Percentiles rank a stretch among this genome's conserved stretches.
Conservation (phyloP, 2,888 invertebrate genomes). For the Tanypteryx hageni region DNA sequence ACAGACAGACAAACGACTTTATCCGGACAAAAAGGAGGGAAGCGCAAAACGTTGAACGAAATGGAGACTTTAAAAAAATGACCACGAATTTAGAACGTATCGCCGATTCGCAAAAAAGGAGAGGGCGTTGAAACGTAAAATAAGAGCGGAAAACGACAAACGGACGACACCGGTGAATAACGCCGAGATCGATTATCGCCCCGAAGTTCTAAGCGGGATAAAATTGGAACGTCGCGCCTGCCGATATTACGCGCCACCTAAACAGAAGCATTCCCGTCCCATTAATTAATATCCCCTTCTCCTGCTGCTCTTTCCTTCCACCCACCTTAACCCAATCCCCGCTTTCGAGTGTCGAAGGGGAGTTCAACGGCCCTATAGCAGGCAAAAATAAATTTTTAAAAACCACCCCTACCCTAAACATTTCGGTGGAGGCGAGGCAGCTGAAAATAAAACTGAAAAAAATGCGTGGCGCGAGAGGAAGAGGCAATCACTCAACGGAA, state of each 20-base stretch:
- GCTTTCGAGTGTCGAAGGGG: neutral
- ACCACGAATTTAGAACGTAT: too few relatives aligned
- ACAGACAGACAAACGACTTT: too few relatives aligned
- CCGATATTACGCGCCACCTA: neutral
- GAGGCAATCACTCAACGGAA: conserved; percentile 4
- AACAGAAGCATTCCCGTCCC: neutral
- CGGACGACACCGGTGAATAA: too few relatives aligned
- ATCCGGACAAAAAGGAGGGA: too few relatives aligned
- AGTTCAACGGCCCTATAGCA: neutral
- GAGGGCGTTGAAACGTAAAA: too few relatives aligned
- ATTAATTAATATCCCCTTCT: neutral
- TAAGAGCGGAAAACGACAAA: too few relatives aligned
- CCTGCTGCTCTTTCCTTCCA: neutral
- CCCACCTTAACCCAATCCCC: too few relatives aligned
- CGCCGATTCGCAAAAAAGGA: too few relatives aligned
- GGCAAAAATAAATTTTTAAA: neutral
- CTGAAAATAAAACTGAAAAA: neutral
- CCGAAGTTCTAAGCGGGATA: neutral
- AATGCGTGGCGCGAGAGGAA: neutral
- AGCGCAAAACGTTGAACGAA: too few relatives aligned
- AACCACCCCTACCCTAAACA: neutral
- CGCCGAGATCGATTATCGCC: too few relatives aligned
- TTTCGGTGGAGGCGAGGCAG: neutral
- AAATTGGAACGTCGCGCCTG: neutral
- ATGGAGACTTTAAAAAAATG: too few relatives aligned